Evolutionary conservation across 2,888 invertebrate genomes (phyloP), one percentile per base, ranked within the genome.

Genomic region (Torymus tubicola): DNA sequence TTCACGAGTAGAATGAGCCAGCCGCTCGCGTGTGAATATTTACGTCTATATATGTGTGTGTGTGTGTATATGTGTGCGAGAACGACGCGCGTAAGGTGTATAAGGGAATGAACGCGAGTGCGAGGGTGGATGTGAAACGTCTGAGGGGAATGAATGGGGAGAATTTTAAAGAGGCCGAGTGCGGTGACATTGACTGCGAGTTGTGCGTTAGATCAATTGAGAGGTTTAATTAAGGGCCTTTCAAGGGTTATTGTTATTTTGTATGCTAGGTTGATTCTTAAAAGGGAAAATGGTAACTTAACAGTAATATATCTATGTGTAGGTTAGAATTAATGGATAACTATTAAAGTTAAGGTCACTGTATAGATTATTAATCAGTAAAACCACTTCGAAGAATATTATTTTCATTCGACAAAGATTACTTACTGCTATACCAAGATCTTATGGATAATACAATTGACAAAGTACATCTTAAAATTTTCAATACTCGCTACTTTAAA

Each of bases 141-240:
- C 42, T 42, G 42, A 42, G 42, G 42, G 42, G 42, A 42, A 42
- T 65, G 31, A 78, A 72, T 60, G 69, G 57, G 61, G 65, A 80
- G 75, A 70, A 80, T 71, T 80, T 80, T 80, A 76, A 76, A 75
- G 72, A 76, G 80, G 50, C 52, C 52, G 70, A 31, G 67, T 50
- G 42, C 57, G 53, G 24, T 67, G 71, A 65, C 76, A 67, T 64
- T 63, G 76, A 24, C 64, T 63, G 18, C 68, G 68, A 16, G 65
- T 76, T 67, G 5, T 53, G 55, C 57, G 58, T 42, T 42, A 42
- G 42, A 63, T 16, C 71, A 76, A 80, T 80, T 80, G 61, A 76
- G 52, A 77, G 69, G 68, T 77, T 81, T 72, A 81, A 81, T 81
- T 71, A 81, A 57, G 58, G 72, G 58, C 68, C 68, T 80, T 58